phyloP scores from a whole-genome alignment of 2,797 vertebrate species.

The Ciconia nigra region DNA sequence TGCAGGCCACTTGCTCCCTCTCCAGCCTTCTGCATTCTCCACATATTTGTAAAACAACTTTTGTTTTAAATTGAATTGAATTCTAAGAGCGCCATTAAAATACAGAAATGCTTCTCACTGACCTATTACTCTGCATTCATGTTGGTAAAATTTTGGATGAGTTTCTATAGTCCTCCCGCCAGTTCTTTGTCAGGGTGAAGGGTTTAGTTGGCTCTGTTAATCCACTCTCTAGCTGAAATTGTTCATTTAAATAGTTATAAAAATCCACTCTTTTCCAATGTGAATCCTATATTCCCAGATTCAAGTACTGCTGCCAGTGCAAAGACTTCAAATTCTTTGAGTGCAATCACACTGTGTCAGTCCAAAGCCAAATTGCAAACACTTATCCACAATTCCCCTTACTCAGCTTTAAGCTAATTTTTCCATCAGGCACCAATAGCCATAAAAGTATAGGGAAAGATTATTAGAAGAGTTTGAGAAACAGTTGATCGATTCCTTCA shows the following conservation, averaged over 20 bases:
- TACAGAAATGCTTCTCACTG: conserved; percentile 61
- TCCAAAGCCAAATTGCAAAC: conserved; percentile 64
- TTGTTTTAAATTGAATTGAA: conserved; percentile 62
- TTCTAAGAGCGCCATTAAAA: conserved; percentile 59
- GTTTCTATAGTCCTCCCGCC: conserved; percentile 59
- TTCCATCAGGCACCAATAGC: conserved; percentile 32
- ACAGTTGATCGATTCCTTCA: background rate
- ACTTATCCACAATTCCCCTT: conserved; percentile 49
- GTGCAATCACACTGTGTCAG: conserved; percentile 26
- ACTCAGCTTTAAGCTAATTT: conserved; percentile 57
- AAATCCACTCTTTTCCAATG: conserved; percentile 52
- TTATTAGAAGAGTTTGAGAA: background rate
- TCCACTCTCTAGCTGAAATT: conserved; percentile 62
- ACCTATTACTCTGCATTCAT: conserved; percentile 68
- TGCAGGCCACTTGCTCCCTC: conserved; percentile 42
- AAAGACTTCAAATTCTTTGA: conserved; percentile 60
- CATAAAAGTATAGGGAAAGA: background rate
- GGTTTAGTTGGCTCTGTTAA: conserved; percentile 64
- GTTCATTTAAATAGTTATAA: conserved; percentile 58
- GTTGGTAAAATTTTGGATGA: conserved; percentile 63
- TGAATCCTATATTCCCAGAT: conserved; percentile 37
- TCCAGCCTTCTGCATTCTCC: conserved; percentile 61
- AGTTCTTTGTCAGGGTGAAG: conserved; percentile 71
- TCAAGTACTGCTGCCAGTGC: conserved; percentile 45
- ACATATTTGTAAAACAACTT: conserved; percentile 64